phyloP scores from a whole-genome alignment of 2,797 vertebrate genomes.

The Chrysolophus pictus region DNA sequence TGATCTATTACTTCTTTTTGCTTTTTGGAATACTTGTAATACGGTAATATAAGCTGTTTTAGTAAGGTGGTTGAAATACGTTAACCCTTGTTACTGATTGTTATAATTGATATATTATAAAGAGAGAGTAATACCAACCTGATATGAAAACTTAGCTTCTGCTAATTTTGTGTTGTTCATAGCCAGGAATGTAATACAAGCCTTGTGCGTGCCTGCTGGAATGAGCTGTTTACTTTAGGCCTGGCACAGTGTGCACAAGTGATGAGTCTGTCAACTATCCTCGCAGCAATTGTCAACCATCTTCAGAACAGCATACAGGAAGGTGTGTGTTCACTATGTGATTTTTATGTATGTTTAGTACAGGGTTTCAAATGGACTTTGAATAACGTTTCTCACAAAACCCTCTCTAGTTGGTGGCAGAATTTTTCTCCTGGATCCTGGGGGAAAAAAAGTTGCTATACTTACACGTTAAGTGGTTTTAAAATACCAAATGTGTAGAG shows the following conservation, averaged over 20 bases:
- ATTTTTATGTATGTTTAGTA: not conserved
- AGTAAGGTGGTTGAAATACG: not conserved
- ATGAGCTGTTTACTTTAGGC: conserved; percentile 96
- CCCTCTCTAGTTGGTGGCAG: not conserved
- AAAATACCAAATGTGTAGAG: not conserved
- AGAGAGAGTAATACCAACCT: not conserved
- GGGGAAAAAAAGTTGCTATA: not conserved
- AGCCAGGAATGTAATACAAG: conserved; percentile 97
- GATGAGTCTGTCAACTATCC: conserved; percentile 97
- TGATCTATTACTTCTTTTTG: not conserved
- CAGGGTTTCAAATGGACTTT: not conserved
- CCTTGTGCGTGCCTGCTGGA: conserved; percentile 97
- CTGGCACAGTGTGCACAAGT: conserved; percentile 96
- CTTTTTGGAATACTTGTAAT: not conserved
- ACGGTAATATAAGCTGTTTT: not conserved
- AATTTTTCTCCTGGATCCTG: not conserved
- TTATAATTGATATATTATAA: not conserved
- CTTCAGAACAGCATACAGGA: conserved; percentile 97
- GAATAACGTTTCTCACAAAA: not conserved
- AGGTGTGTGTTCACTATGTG: conserved; percentile 80
- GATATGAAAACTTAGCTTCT: not conserved
- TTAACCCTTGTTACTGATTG: not conserved
- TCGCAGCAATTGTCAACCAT: conserved; percentile 96
- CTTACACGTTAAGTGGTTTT: not conserved
- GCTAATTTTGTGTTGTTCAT: conserved; percentile 7